Conservation (phyloP, 2,888 invertebrate species). For the Chrysina gloriosa region DNA sequence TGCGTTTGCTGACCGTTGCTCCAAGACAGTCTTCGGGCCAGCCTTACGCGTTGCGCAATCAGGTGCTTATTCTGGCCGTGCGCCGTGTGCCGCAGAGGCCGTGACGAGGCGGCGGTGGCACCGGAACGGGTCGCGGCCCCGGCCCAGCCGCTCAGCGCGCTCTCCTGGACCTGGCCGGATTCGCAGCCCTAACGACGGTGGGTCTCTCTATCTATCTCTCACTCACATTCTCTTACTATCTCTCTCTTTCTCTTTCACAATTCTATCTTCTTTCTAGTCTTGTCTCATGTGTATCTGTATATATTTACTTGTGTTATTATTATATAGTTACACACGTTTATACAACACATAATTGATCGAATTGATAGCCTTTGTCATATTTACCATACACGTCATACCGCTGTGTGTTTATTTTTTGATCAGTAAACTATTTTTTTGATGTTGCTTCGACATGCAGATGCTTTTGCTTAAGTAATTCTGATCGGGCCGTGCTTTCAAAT, state of each 20-base stretch:
- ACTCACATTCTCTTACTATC: slow-evolving; percentile 11
- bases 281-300: slow-evolving; percentile 14
- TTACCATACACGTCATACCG: no score
- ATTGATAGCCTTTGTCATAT: no score
- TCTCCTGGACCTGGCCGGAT: slow-evolving; percentile 64
- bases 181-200: slow-evolving; percentile 62
- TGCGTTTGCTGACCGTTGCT: slow-evolving; percentile 64
- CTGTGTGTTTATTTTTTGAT: no score
- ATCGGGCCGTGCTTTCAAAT: no score
- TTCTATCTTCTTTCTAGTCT: no score
- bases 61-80: slow-evolving; percentile 54
- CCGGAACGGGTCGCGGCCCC: slow-evolving; percentile 53
- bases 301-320: slow-evolving; percentile 10
- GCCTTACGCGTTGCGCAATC: slow-evolving; percentile 59
- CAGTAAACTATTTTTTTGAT: no score
- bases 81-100: slow-evolving; percentile 57
- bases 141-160: slow-evolving; percentile 60
- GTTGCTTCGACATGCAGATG: no score
- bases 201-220: slow-evolving; percentile 48
- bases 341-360: no score
- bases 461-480: no score
- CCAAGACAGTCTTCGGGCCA: slow-evolving; percentile 67
- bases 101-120: slow-evolving; percentile 55
- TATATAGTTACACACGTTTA: neutral
- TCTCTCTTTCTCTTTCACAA: slow-evolving; percentile 31